Conservation (phyloP, 2,797 vertebrate species). For the Delichon dasypus region DNA sequence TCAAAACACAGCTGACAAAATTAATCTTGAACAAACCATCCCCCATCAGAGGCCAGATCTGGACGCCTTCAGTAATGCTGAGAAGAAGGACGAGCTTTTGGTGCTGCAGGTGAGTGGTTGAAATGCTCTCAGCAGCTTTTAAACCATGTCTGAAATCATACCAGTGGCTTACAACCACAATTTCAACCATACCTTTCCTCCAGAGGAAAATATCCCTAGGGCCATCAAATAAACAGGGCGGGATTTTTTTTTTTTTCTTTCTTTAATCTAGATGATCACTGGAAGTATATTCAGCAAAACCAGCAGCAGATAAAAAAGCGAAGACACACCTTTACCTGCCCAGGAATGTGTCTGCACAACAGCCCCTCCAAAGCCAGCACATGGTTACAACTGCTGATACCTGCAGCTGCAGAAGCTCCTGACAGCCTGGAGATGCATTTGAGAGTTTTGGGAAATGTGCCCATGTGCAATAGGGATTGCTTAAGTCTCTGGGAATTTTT, state of each 20-base stretch:
- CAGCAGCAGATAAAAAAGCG: neutral
- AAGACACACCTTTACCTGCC: neutral
- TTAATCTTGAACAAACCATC: neutral
- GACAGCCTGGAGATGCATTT: constrained; percentile 4
- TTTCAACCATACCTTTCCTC: neutral
- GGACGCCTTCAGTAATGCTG: rapidly evolving
- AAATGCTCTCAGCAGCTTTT: neutral
- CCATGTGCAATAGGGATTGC: neutral
- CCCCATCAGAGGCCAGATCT: neutral
- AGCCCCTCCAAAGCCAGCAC: neutral
- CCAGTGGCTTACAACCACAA: neutral
- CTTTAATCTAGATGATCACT: neutral
- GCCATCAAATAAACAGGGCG: neutral
- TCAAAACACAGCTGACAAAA: neutral
- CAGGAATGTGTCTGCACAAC: constrained; percentile 28
- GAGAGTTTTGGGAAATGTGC: neutral
- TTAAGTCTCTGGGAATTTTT: neutral
- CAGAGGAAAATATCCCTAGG: neutral
- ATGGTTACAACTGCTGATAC: neutral
- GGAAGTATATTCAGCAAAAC: neutral
- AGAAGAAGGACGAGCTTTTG: neutral
- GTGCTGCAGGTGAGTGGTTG: neutral
- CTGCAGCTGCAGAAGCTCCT: constrained; percentile 13
- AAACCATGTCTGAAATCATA: neutral
- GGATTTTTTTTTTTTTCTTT: too few species aligned